Evolutionary conservation across 2,113 vertebrate species (phyloP), one percentile per base, ranked within the genome.

Genomic region (Tautogolabrus adspersus): DNA sequence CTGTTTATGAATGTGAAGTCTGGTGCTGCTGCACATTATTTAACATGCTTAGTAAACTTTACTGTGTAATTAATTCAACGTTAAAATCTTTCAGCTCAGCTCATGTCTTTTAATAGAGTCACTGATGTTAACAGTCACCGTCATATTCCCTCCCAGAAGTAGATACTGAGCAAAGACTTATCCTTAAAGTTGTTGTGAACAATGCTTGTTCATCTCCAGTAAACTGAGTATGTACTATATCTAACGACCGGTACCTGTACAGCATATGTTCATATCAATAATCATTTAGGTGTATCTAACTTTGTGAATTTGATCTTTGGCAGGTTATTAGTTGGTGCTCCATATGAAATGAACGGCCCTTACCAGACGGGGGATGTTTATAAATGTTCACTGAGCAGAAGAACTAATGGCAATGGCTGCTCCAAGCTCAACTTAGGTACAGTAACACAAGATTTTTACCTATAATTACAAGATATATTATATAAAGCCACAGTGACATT

Each of bases 291-390:
- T 2, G 5, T 18, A 21, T 62, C n/a, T 81, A 52, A 81, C n/a
- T 37, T 74, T 77, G 66, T 7, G 3, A 62, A 55, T 61, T 34
- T 75, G 16, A n/a, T 13, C 88, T 60, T 59, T 83, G 77, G 0
- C 82, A 99, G 98, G 98, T 91, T 99, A 90, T 94, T 99, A 59
- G 97, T 99, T 56, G 98, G 97, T 0, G 97, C 97, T 12, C 98
- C 98, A 0, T 94, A 97, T 52, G 98, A 99, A 91, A 97, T 94
- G 87, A 98, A 95, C 0, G 97, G 97, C n/a, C 94, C 95, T 21
- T 96, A 97, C 94, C 96, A 96, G 90, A 99, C 97, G 0, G 98
- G 98, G 30, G 98, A 99, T 0, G 93, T 99, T 72, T 99, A 98
- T 93, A 98, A 96, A 89, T 99, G 98, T 77, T 95, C 96, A 0